Evolutionary conservation across 2,113 vertebrate species (phyloP).

Genomic region (Spizaetus ornatus): DNA sequence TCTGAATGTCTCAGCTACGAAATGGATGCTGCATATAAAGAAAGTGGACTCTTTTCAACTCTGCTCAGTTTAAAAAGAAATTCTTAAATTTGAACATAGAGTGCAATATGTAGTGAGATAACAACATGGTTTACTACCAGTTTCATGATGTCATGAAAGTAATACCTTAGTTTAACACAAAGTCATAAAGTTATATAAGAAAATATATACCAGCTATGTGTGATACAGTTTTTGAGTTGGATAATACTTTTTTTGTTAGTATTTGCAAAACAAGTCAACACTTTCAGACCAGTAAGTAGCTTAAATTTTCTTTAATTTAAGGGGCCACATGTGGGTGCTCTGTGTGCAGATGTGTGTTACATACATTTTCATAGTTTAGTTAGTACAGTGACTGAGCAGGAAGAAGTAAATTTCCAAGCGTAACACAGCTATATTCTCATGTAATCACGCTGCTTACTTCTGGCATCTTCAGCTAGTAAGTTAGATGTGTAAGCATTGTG

Average conservation of each 20-base stretch:
- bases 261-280: background rate
- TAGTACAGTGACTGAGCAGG: background rate
- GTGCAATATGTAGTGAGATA: background rate
- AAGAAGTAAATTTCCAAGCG: background rate
- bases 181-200: background rate
- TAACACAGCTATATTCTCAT: background rate
- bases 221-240: background rate
- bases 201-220: background rate
- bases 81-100: background rate
- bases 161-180: background rate
- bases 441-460: background rate
- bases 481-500: background rate
- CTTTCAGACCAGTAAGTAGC: background rate
- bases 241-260: background rate
- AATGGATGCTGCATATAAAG: background rate
- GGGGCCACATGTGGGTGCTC: background rate
- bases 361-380: background rate
- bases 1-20: background rate
- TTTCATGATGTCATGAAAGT: background rate
- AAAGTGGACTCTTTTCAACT: background rate
- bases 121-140: background rate
- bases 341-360: background rate
- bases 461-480: background rate
- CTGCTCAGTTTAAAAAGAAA: background rate
- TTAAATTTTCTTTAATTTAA: background rate